Conservation (phyloP, 2,797 vertebrate species). For the Trachops cirrhosus region DNA sequence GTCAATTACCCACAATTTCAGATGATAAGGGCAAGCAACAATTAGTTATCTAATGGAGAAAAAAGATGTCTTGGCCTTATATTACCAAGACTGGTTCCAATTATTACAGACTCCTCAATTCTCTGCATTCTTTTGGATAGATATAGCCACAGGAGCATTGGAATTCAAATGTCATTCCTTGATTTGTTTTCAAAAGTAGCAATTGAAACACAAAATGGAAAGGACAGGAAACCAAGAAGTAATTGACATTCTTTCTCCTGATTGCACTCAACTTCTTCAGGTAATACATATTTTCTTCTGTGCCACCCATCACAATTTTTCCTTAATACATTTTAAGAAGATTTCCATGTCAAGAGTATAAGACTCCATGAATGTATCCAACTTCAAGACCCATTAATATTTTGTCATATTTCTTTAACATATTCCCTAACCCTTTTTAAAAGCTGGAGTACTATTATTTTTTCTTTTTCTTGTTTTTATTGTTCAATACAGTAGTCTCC, state of each 20-base stretch:
- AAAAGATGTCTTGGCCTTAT: not conserved
- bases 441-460: not conserved
- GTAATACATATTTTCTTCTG: not conserved
- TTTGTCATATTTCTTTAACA: not conserved
- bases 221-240: not conserved
- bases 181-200: slow-evolving; percentile 41
- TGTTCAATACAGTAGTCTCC: too few relatives aligned
- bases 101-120: slow-evolving; percentile 19
- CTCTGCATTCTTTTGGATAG: not conserved
- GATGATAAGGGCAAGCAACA: slow-evolving; percentile 23
- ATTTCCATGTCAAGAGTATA: not conserved
- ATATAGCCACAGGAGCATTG: not conserved
- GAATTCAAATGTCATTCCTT: slow-evolving; percentile 42
- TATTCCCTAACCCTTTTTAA: not conserved
- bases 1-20: slow-evolving; percentile 20
- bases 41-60: not conserved
- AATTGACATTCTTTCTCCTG: not conserved
- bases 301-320: not conserved
- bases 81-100: slow-evolving; percentile 31
- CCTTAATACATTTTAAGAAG: not conserved
- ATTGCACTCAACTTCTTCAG: not conserved
- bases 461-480: too few relatives aligned
- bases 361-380: not conserved
- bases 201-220: slow-evolving; percentile 33
- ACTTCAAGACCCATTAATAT: not conserved